Base-by-base conservation (phyloP, 2,888 invertebrate species). In the Scaptomyza flava region DNA sequence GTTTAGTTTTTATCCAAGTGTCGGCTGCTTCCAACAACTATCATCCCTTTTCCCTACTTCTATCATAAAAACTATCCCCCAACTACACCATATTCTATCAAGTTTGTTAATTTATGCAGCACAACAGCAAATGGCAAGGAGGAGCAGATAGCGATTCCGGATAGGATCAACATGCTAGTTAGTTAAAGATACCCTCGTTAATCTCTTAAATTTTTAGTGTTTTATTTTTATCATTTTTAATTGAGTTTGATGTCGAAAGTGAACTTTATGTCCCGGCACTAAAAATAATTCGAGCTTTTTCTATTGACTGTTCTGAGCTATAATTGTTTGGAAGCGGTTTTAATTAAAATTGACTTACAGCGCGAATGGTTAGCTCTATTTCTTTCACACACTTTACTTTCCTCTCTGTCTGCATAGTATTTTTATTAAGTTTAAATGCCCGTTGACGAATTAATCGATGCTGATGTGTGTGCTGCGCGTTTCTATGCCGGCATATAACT, bases 91-190 rank as follows among this genome's bases (percentile, higher is more conserved):
- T 36, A 45, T 50, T 69, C 71, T 59, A 79, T 79, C 70, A 84
- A 87, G 83, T 85, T 84, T 85, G 85, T 87, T 86, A 87, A 84
- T 84, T 84, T 84, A 84, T 84, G 88, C 83, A 70, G 64, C 72
- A 71, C 63, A 72, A 42, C 62, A 69, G 46, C 68, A 36, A 23
- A 23, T 43, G 33, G 50, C 2, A 6, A 7, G 52, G 17, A 41
- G 11, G 8, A 14, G n/a, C 17, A 42, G 41, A n/a, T 31, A 30
- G 14, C 9, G 34, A 31, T 45, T 38, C 36, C 45, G 63, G 51
- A 63, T 45, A n/a, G 45, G 31, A 68, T 50, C 43, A 48, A 62
- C 48, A 61, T 46, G 50, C 63, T 57, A 79, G 84, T 78, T 75
- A 51, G 84, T 81, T 72, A 57, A 72, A 54, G 50, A 69, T 66